A percentile compares a stretch with the other conserved stretches of the same genome.
Conservation (phyloP, 2,113 vertebrate species). For the Lucifuga dentata region DNA sequence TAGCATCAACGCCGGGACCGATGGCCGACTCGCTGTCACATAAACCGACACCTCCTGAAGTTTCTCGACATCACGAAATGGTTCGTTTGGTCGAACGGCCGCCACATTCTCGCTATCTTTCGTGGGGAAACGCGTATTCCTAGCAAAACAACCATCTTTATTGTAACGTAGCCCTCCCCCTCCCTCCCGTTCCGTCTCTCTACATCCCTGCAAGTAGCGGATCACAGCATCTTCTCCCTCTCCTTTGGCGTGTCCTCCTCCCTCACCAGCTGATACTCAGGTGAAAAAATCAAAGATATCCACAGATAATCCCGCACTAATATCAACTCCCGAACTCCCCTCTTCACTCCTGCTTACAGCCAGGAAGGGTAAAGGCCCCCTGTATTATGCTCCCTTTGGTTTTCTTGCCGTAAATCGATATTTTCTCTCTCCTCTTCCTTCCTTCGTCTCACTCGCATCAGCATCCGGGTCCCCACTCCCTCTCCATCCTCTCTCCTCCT, state of each 20-base stretch:
- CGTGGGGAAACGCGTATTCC: slow-evolving; percentile 54
- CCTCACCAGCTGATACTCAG: slow-evolving; percentile 56
- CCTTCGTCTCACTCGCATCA: slow-evolving; percentile 81
- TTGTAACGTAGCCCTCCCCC: slow-evolving; percentile 71
- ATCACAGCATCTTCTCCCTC: slow-evolving; percentile 81
- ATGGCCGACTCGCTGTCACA: slow-evolving; percentile 74
- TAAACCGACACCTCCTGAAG: slow-evolving; percentile 68
- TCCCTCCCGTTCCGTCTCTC: slow-evolving; percentile 55
- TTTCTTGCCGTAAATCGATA: slow-evolving; percentile 83
- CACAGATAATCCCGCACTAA: slow-evolving; percentile 31
- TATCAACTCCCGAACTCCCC: slow-evolving; percentile 11
- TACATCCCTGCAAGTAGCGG: slow-evolving; percentile 77
- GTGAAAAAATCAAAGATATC: slow-evolving; percentile 47
- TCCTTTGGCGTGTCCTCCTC: slow-evolving; percentile 78
- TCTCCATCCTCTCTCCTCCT: slow-evolving; percentile 64
- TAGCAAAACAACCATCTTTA: slow-evolving; percentile 74
- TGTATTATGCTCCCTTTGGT: slow-evolving; percentile 60
- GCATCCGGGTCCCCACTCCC: slow-evolving; percentile 73
- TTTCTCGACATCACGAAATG: slow-evolving; percentile 66
- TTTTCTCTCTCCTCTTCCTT: slow-evolving; percentile 80
- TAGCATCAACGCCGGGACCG: slow-evolving; percentile 65
- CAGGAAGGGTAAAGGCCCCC: slow-evolving; percentile 54
- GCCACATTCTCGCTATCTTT: slow-evolving; percentile 62
- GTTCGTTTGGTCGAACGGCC: slow-evolving; percentile 54
- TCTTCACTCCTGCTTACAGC: slow-evolving; percentile 42